phyloP scores from a whole-genome alignment of 2,888 invertebrate genomes.

The Ischnus inquisitorius region DNA sequence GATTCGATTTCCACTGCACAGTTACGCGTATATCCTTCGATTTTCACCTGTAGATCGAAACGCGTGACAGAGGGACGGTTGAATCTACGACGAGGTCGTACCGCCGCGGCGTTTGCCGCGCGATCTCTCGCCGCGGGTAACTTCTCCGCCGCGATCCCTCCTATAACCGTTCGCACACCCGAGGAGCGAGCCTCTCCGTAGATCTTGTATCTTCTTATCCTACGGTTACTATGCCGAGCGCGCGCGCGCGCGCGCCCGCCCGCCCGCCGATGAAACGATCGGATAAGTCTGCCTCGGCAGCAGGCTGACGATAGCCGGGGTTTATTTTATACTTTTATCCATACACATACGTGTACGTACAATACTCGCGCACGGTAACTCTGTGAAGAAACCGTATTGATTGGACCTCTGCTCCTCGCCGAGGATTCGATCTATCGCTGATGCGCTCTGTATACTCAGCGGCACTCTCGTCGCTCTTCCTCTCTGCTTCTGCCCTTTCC shows the following conservation, averaged over 20 bases:
- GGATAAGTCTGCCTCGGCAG: constrained; percentile 63
- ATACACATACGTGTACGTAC: constrained; percentile 7
- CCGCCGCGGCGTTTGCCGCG: not conserved
- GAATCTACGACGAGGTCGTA: constrained; percentile 4
- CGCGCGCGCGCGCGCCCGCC: not conserved
- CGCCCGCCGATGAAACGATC: constrained; percentile 66
- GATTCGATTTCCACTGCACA: not conserved
- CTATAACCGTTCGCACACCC: constrained; percentile 39
- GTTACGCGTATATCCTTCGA: constrained; percentile 22
- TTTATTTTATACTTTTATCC: constrained; percentile 44
- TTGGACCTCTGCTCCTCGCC: constrained; percentile 58
- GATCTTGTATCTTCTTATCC: constrained; percentile 59
- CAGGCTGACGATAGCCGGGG: constrained; percentile 60
- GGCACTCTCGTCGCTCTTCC: constrained; percentile 15
- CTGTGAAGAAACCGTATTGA: constrained; percentile 67
- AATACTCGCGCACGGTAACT: not conserved
- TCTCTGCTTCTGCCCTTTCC: constrained; percentile 26
- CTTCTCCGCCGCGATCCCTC: constrained; percentile 51
- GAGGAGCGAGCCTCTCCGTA: constrained; percentile 10
- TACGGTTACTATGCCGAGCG: constrained; percentile 51
- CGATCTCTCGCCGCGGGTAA: constrained; percentile 54
- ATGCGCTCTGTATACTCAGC: constrained; percentile 32
- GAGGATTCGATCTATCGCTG: constrained; percentile 52
- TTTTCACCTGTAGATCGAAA: constrained; percentile 56
- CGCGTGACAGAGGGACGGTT: constrained; percentile 47